phyloP scores from a whole-genome alignment of 2,888 invertebrate species.

The Schizaphis graminum region DNA sequence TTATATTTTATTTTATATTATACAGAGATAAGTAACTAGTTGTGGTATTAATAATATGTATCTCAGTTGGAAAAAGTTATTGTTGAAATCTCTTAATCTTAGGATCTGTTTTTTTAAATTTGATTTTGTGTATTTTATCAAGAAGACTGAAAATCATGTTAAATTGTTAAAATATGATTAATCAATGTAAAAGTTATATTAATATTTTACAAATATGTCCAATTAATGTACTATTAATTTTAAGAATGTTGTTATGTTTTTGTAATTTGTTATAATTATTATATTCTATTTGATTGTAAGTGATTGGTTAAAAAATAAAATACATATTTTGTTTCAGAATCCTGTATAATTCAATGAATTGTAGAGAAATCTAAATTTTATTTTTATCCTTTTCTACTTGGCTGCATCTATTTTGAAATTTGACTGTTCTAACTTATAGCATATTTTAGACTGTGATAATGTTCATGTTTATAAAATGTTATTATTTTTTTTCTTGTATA shows the following conservation, averaged over 20 bases:
- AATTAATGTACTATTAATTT: neutral
- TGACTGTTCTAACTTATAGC: neutral
- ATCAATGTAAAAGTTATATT: conserved; percentile 1
- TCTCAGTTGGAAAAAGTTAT: neutral
- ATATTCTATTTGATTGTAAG: conserved; percentile 24
- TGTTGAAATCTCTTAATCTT: neutral
- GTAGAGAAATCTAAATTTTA: conserved; percentile 33
- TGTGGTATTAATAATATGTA: neutral
- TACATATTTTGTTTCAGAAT: conserved; percentile 64
- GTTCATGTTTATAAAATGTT: neutral
- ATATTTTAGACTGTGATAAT: conserved; percentile 48
- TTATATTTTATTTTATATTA: neutral
- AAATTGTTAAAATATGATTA: neutral
- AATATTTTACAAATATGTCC: conserved; percentile 32
- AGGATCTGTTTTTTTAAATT: neutral
- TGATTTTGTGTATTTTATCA: conserved; percentile 30
- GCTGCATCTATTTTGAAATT: neutral
- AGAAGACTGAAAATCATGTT: conserved; percentile 42
- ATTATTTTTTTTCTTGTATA: neutral
- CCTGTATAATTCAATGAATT: conserved; percentile 63
- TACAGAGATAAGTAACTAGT: neutral
- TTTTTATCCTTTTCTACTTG: conserved; percentile 19
- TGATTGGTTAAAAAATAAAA: conserved; percentile 26
- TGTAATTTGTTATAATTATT: conserved; percentile 8
- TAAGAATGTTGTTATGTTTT: conserved; percentile 7